A percentile compares a stretch with the other conserved stretches of the same genome.
Conservation (phyloP, 2,797 vertebrate species). For the Acanthornis magna region DNA sequence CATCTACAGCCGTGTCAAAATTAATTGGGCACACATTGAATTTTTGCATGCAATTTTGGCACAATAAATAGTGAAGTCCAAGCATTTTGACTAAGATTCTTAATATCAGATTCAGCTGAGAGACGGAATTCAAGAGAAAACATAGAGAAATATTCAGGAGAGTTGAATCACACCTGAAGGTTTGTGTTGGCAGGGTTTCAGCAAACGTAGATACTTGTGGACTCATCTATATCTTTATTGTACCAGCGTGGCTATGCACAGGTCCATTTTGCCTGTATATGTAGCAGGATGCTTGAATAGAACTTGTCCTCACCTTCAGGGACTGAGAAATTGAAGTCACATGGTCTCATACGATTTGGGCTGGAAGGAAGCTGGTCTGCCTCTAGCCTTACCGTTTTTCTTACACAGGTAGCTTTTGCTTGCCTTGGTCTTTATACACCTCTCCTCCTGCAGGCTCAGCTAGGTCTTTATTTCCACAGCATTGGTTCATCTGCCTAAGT, state of each 20-base stretch:
- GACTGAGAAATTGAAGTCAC: neutral
- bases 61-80: neutral
- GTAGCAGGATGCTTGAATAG: neutral
- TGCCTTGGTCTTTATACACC: neutral
- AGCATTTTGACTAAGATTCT: neutral
- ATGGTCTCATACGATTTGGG: neutral
- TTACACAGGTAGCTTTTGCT: neutral
- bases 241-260: neutral
- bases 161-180: neutral
- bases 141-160: neutral
- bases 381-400: neutral
- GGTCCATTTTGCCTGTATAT: neutral
- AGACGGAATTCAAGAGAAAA: neutral
- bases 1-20: neutral
- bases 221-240: neutral
- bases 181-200: neutral
- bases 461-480: neutral
- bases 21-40: neutral
- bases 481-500: neutral
- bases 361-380: neutral
- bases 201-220: neutral
- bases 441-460: neutral
- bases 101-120: neutral
- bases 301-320: neutral
- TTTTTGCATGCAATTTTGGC: neutral